These are phyloP conservation scores for Drosophila kohkoa DNA, from an alignment of 1,140 invertebrate species.

Conservation along the genomic window DNA sequence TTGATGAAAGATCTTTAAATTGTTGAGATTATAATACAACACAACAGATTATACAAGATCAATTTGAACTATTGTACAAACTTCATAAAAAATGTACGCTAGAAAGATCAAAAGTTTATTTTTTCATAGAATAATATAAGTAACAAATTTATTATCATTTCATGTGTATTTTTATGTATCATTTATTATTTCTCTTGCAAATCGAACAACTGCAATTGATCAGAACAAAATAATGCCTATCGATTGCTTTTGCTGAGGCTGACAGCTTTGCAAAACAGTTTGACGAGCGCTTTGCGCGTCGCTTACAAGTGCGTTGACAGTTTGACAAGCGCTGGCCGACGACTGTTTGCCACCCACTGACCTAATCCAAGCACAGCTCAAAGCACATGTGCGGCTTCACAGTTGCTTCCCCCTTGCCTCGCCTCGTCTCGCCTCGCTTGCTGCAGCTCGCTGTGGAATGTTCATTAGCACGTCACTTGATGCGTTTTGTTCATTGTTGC, in stretches of 20 bases:
- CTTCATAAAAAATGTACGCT: too few species aligned
- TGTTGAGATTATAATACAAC: too few species aligned
- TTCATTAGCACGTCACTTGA: constrained; percentile 24
- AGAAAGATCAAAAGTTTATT: too few species aligned
- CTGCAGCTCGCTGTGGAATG: not conserved
- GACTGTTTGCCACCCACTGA: constrained; percentile 10
- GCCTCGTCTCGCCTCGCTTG: not conserved
- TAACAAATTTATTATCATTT: too few species aligned
- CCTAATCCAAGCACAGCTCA: constrained; percentile 35
- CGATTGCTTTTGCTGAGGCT: not conserved
- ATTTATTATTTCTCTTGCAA: too few species aligned
- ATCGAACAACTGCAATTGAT: not conserved
- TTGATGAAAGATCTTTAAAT: too few species aligned
- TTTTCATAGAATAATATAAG: too few species aligned
- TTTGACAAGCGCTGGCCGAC: not conserved
- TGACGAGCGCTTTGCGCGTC: not conserved
- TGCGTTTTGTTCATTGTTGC: constrained; percentile 8
- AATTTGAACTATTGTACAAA: too few species aligned
- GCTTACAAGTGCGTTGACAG: not conserved
- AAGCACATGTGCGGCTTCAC: constrained; percentile 30
- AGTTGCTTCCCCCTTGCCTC: not conserved
- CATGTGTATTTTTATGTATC: too few species aligned
- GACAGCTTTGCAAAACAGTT: too few species aligned
- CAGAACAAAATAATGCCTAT: not conserved
- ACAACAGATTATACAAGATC: too few species aligned